Conservation (phyloP, 2,797 vertebrate genomes). For the Poeciliopsis presidionis region DNA sequence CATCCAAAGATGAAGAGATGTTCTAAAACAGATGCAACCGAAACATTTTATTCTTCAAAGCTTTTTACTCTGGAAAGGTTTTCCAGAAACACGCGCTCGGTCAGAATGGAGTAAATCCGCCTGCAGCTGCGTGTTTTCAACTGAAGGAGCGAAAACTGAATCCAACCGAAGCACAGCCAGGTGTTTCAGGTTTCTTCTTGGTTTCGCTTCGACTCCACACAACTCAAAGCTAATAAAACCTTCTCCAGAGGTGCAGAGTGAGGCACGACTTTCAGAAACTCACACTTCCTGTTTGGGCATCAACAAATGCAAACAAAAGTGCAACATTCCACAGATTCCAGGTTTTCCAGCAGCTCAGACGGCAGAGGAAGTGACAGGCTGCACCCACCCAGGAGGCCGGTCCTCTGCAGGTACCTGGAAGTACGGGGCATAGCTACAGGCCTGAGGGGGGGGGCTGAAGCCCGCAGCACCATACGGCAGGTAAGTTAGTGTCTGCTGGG, state of each 20-base stretch:
- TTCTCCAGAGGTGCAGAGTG: not conserved
- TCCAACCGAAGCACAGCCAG: not conserved
- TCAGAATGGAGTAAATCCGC: not conserved
- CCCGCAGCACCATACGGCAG: constrained; percentile 64
- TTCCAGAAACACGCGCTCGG: not conserved
- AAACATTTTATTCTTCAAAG: not conserved
- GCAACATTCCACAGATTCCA: not conserved
- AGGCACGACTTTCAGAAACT: not conserved
- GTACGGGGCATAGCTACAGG: constrained; percentile 64
- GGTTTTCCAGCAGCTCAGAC: not conserved
- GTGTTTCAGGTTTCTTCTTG: not conserved
- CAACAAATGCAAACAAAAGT: not conserved
- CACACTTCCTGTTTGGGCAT: not conserved
- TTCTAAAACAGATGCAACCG: not conserved
- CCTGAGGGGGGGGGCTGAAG: constrained; percentile 48
- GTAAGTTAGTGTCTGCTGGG: constrained; percentile 73
- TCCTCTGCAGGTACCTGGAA: constrained; percentile 68
- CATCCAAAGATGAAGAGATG: not conserved
- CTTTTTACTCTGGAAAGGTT: not conserved
- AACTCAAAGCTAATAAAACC: not conserved
- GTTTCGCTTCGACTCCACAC: not conserved
- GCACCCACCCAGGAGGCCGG: constrained; percentile 18
- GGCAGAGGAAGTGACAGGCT: not conserved
- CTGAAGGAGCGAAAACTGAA: not conserved
- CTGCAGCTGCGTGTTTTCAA: not conserved